Evolutionary conservation across 2,888 invertebrate species (phyloP), one percentile per base, ranked within the genome.

Genomic region (Stegophylla sp.): DNA sequence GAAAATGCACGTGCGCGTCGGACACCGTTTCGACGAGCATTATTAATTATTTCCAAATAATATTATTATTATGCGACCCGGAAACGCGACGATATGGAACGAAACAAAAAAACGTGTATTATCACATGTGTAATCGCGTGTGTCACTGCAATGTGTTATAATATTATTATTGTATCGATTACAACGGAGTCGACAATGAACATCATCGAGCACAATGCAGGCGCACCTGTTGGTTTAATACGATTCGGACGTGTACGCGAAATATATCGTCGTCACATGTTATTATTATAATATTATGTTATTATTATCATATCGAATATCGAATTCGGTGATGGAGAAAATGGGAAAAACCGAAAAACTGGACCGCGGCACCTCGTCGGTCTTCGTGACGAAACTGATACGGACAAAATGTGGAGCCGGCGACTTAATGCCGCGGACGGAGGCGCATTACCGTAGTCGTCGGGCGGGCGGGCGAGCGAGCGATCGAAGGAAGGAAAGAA

Each of bases 1-100:
- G 85, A 10, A 85, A 83, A 66, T 84, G 84, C 28, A 85, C 85
- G 61, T 85, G 85, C 4, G 85, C 84, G 34, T 84, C 84, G 45
- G 85, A 85, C 34, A 85, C 83, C 73, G 84, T 84, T 9, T 84
- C 83, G 61, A 84, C 84, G 34, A 84, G 85, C 82, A 84, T 84
- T 84, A n/a, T n/a, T n/a, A n/a, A n/a, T n/a, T n/a, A n/a, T n/a
- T n/a, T n/a, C n/a, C n/a, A n/a, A n/a, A n/a, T n/a, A n/a, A n/a
- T n/a, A n/a, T n/a, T n/a, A n/a, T n/a, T n/a, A n/a, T n/a, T n/a
- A n/a, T n/a, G 56, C 34, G 34, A 34, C 34, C 7, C 15, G 53
- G 53, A 20, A 23, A 56, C 12, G 12, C 56, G 56, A 7, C 59
- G 26, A 26, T 34, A 34, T 34, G 4, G 7, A 34, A 34, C 34